Base-by-base conservation (phyloP, 2,113 vertebrate species). In the Engraulis encrasicolus region DNA sequence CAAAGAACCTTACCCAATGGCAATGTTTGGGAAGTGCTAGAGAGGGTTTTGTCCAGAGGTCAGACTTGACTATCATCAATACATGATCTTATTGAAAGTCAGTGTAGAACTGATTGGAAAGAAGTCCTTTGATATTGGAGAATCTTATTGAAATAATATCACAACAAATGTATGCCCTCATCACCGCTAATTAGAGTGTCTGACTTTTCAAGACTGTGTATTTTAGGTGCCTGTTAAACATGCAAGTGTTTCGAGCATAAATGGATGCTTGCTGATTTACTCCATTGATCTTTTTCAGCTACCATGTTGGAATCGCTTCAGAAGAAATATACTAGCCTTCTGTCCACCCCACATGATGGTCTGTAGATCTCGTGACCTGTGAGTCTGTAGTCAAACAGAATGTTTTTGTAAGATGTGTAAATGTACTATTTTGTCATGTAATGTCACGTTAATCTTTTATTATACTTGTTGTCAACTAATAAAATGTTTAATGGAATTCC, bases 221-320 rank as follows among this genome's bases (percentile, higher is more conserved):
- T 38, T 31, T 34, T 34, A 45, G 15, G 23, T 11, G 52, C 9
- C n/a, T 19, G 9, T 3, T 34, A 34, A 1, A 27, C 19, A 9
- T 78, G 48, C 18, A 20, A 27, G 31, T 15, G 9, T n/a, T n/a
- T 6, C 38, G 11, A 71, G 31, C 27, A 27, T 11, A 80, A n/a
- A 40, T 18, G 6, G 31, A 48, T 45, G 1, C 15, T 74, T 6
- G 3, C 4, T 36, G 49, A 61, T 58, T n/a, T 6, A 50, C 34
- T 37, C 66, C 36, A 37, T 50, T 50, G 27, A 40, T 85, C 37
- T 50, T 15, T 80, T 78, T 20, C 81, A 96, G 95, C 90, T 0
- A 85, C 93, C 31, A 89, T 88, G 50, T 36, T 95, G 91, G 89
- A 94, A 78, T 87, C 91, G 37, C 81, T 95, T 3, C 87, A 58